These are phyloP conservation scores for Sceloporus tristichus DNA, from an alignment of 2,113 vertebrate genomes.

Conservation along the genomic window DNA sequence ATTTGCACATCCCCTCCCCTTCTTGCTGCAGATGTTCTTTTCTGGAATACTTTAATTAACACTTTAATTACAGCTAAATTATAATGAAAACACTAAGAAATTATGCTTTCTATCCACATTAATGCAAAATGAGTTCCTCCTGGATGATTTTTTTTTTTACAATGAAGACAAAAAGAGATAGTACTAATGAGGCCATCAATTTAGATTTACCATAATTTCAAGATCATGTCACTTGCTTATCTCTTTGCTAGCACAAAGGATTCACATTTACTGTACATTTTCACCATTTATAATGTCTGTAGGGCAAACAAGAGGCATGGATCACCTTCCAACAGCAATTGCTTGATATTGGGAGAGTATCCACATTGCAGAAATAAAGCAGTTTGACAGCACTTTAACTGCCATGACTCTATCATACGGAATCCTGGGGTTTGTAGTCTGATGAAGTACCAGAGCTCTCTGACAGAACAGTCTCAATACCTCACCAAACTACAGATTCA, in stretches of 20 bases:
- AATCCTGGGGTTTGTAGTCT: no score
- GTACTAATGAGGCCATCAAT: slow-evolving; percentile 74
- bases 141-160: slow-evolving; percentile 66
- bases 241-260: slow-evolving; percentile 74
- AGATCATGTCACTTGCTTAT: slow-evolving; percentile 81
- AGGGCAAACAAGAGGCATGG: slow-evolving; percentile 51
- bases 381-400: no score
- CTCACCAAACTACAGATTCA: no score
- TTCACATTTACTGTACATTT: slow-evolving; percentile 65
- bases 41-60: slow-evolving; percentile 85
- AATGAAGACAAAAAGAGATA: slow-evolving; percentile 84
- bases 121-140: slow-evolving; percentile 83
- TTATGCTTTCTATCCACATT: slow-evolving; percentile 79
- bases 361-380: no score
- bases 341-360: slow-evolving; percentile 38
- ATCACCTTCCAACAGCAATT: slow-evolving; percentile 42
- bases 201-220: slow-evolving; percentile 84
- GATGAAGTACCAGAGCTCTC: no score
- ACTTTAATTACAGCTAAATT: slow-evolving; percentile 69
- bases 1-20: slow-evolving; percentile 51
- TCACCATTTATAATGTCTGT: slow-evolving; percentile 30
- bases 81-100: slow-evolving; percentile 75
- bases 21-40: slow-evolving; percentile 77
- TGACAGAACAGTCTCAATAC: no score
- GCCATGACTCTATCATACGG: no score